Percentiles rank a stretch among this genome's conserved stretches.
These are phyloP conservation scores for Amphipoea oculea DNA, from an alignment of 2,888 invertebrate genomes.

Conservation along the genomic window DNA sequence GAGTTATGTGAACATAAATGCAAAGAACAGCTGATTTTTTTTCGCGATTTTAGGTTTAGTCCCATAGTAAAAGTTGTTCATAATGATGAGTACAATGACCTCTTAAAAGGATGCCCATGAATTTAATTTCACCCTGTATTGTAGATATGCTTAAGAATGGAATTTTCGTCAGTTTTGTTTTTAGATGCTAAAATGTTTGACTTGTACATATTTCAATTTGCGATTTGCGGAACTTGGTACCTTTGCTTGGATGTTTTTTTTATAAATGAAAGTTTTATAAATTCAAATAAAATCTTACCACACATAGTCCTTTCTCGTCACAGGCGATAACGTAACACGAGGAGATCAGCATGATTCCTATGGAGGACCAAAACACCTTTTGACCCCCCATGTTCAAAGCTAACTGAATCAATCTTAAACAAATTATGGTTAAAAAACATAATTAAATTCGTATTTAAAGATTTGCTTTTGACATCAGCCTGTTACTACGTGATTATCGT, in stretches of 20 bases:
- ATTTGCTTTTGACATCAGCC: slow-evolving; percentile 53
- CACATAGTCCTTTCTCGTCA: slow-evolving; percentile 81
- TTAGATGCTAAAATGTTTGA: neutral
- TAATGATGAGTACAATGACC: too few relatives aligned
- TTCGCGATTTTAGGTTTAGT: too few relatives aligned
- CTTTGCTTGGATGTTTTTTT: too few relatives aligned
- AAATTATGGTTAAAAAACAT: slow-evolving; percentile 52
- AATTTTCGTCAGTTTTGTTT: neutral
- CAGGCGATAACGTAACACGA: slow-evolving; percentile 78
- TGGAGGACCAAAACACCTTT: slow-evolving; percentile 82
- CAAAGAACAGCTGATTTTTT: too few relatives aligned
- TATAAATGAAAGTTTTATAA: neutral
- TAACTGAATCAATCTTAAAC: slow-evolving; percentile 39
- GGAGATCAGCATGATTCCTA: slow-evolving; percentile 77
- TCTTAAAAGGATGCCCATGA: too few relatives aligned
- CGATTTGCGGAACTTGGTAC: neutral
- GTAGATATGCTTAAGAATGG: neutral
- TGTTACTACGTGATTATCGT: slow-evolving; percentile 69
- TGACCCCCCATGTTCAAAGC: slow-evolving; percentile 79
- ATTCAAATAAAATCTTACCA: slow-evolving; percentile 74
- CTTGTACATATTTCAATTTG: neutral
- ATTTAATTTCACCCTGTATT: too few relatives aligned
- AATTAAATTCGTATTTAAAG: slow-evolving; percentile 69
- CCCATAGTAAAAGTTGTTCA: too few relatives aligned
- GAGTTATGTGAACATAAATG: too few relatives aligned